phyloP scores from a whole-genome alignment of 2,797 vertebrate species.

The Neomorphus geoffroyi region DNA sequence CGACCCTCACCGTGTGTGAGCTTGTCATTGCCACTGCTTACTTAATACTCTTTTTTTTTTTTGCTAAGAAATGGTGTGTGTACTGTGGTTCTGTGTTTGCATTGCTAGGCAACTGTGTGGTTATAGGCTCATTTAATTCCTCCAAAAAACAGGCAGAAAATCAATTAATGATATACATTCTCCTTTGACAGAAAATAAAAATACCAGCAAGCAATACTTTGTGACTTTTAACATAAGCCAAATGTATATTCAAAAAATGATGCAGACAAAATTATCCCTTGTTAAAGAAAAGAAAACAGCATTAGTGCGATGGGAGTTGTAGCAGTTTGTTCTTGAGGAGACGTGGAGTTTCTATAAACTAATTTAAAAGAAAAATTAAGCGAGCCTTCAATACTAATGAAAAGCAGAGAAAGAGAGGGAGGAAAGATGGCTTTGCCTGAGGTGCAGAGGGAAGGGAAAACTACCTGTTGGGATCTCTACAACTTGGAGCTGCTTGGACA shows the following conservation, averaged over 20 bases:
- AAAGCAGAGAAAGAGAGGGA: background rate
- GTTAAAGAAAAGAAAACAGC: background rate
- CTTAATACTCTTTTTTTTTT: background rate
- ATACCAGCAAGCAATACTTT: background rate
- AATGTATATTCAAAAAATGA: background rate
- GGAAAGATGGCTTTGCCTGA: background rate
- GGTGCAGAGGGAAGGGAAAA: background rate
- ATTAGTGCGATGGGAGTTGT: background rate
- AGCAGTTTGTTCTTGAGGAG: background rate
- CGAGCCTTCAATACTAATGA: background rate
- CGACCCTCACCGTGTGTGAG: background rate
- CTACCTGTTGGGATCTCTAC: accelerated
- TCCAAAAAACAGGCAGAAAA: background rate
- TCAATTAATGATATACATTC: background rate
- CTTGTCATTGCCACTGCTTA: background rate
- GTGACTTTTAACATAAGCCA: background rate
- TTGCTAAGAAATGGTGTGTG: background rate
- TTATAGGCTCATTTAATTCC: background rate
- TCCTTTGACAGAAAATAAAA: background rate
- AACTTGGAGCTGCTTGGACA: background rate
- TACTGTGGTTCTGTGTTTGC: background rate
- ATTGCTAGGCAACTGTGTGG: slow-evolving; percentile 32
- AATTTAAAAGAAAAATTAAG: background rate
- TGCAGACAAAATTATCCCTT: background rate
- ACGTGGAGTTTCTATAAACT: background rate